These are phyloP conservation scores for Temnothorax nylanderi DNA, from an alignment of 1,140 invertebrate species.

Conservation along the genomic window DNA sequence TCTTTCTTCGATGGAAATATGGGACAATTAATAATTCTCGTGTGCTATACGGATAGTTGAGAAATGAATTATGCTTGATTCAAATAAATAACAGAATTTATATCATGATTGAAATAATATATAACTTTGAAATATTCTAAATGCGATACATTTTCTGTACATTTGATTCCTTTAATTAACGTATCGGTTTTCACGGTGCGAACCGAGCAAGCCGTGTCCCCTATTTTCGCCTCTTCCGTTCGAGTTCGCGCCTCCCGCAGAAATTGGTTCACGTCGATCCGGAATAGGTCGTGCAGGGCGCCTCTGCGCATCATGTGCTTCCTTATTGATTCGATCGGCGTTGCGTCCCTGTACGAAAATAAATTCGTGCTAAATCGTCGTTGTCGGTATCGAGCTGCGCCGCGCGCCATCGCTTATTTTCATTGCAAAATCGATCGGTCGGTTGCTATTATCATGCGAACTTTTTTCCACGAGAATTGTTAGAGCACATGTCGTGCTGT, in stretches of 20 bases:
- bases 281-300: constrained; percentile 31
- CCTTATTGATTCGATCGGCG: constrained; percentile 46
- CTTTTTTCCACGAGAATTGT: constrained; percentile 15
- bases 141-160: background rate
- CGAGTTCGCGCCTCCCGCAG: constrained; percentile 18
- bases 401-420: constrained; percentile 27
- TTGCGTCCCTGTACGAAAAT: constrained; percentile 45
- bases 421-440: constrained; percentile 40
- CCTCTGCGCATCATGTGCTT: constrained; percentile 40
- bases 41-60: background rate
- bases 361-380: constrained; percentile 47
- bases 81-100: background rate
- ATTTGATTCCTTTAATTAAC: background rate
- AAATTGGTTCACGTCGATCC: constrained; percentile 51
- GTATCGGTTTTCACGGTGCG: background rate
- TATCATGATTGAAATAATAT: background rate
- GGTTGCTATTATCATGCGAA: background rate
- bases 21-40: background rate
- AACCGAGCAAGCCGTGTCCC: background rate
- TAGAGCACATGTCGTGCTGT: constrained; percentile 7
- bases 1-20: background rate
- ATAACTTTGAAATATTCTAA: background rate
- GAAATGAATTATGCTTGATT: background rate
- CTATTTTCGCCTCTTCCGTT: constrained; percentile 29
- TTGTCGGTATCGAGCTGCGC: constrained; percentile 20